Conservation (phyloP, 64 coral and sea anemone species). For the Astreopora myriophthalma region DNA sequence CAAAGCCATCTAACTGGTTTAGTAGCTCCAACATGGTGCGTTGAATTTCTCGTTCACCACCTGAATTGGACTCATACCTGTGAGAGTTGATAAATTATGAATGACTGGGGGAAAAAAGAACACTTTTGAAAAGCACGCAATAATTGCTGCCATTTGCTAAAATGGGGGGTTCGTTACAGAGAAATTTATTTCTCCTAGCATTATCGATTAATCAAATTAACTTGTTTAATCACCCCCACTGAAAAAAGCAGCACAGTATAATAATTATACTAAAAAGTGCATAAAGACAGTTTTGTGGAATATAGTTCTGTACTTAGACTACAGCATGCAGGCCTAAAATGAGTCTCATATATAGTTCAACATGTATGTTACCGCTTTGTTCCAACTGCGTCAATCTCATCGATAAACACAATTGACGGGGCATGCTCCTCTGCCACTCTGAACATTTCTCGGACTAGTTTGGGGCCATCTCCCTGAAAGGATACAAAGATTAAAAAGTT, state of each 20-base stretch:
- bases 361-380: constrained; percentile 94
- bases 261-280: no score
- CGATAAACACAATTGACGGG: constrained; percentile 98
- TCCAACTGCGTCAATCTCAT: constrained; percentile 99
- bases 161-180: no score
- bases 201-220: no score
- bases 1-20: constrained; percentile 96
- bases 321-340: no score
- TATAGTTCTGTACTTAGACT: no score
- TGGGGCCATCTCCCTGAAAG: constrained; percentile 93
- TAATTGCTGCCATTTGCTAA: no score
- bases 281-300: no score
- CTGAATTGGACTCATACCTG: constrained; percentile 96
- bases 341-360: no score
- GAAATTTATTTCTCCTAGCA: no score
- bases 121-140: neutral
- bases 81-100: neutral
- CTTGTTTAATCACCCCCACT: no score
- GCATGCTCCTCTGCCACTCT: constrained; percentile 97
- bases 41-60: constrained; percentile 95
- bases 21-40: constrained; percentile 96
- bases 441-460: constrained; percentile 96
- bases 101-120: no score
- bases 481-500: neutral
- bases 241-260: no score